Percentiles rank a stretch among this genome's conserved stretches.
Evolutionary conservation across 2,888 invertebrate species (phyloP).

Genomic region (Pteria penguin): DNA sequence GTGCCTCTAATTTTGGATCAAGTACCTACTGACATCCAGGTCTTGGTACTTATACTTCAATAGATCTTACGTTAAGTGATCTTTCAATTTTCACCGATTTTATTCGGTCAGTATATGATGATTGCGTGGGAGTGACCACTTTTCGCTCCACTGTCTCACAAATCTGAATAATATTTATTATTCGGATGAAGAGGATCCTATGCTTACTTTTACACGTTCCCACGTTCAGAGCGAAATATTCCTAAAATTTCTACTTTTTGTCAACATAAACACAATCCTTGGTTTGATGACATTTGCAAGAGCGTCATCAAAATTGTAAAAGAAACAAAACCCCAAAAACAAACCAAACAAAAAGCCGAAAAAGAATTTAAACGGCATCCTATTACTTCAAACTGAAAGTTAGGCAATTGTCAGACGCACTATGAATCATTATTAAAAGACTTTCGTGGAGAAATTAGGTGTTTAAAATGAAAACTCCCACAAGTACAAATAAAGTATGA

Average conservation of each 20-base stretch:
- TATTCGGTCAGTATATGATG: constrained; percentile 9
- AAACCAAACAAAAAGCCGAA: neutral
- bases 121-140: constrained; percentile 21
- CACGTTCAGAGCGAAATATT: neutral
- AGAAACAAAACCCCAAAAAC: neutral
- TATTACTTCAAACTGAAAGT: neutral
- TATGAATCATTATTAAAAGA: neutral
- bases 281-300: neutral
- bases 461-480: constrained; percentile 1
- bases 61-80: too few relatives aligned
- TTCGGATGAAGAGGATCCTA: neutral
- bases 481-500: constrained; percentile 3
- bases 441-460: constrained; percentile 1
- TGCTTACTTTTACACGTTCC: neutral
- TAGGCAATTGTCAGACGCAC: constrained; percentile 1
- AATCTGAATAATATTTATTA: neutral
- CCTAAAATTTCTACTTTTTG: neutral
- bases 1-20: neutral
- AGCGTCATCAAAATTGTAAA: neutral
- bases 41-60: neutral
- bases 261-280: neutral
- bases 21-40: constrained; percentile 12
- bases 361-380: too few relatives aligned
- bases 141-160: constrained; percentile 2
- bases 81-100: neutral